A percentile compares a stretch with the other conserved stretches of the same genome.
Evolutionary conservation across 2,113 vertebrate genomes (phyloP).

Genomic region (Ondatra zibethicus): DNA sequence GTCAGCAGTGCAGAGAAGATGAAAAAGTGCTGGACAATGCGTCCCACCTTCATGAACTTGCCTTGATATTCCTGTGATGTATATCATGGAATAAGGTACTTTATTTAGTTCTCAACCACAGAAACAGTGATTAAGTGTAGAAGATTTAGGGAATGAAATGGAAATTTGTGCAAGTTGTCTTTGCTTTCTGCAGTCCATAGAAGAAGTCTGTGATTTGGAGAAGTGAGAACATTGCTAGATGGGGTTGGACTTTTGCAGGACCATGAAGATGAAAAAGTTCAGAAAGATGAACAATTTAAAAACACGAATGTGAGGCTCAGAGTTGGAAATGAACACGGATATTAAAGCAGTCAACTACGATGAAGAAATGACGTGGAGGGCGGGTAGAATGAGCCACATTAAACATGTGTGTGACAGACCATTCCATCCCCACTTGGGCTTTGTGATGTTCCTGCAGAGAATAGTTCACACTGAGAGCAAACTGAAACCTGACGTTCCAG

Average conservation of each 20-base stretch:
- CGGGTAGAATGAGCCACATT: neutral
- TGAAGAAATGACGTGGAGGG: neutral
- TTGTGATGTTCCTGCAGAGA: neutral
- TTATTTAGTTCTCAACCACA: neutral
- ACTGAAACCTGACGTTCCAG: neutral
- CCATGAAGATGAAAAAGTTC: neutral
- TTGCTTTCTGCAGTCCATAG: neutral
- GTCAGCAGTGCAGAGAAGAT: neutral
- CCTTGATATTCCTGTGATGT: neutral
- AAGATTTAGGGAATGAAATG: neutral
- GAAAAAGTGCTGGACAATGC: neutral
- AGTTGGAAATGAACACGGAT: neutral
- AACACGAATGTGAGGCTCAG: neutral
- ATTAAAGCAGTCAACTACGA: neutral
- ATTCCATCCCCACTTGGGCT: neutral
- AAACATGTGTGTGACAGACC: neutral
- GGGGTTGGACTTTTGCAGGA: neutral
- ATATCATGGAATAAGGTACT: neutral
- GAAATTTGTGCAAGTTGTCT: neutral
- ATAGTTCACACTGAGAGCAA: neutral
- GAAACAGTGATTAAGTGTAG: slow-evolving; percentile 2
- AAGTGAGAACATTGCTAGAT: neutral
- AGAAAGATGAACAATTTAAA: neutral
- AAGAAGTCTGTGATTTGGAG: neutral
- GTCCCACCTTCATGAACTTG: neutral